A percentile compares a stretch with the other conserved stretches of the same genome.
These are phyloP conservation scores for Semnornis frantzii DNA, from an alignment of 2,113 vertebrate species.

Conservation along the genomic window DNA sequence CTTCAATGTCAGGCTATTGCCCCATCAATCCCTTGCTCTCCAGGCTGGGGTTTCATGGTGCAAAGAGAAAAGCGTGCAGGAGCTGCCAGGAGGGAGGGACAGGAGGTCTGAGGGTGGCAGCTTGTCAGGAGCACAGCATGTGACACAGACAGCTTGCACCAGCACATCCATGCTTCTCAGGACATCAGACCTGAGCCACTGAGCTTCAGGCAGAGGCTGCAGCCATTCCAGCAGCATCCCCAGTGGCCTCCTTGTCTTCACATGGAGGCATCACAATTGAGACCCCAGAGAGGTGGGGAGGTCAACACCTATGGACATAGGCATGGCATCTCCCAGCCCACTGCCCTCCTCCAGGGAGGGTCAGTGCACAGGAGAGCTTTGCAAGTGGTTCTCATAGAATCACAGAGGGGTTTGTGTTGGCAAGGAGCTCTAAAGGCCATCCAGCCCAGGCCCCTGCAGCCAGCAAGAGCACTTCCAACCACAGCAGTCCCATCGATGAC, in stretches of 20 bases:
- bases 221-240: background rate
- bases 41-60: background rate
- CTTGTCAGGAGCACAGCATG: rapidly evolving
- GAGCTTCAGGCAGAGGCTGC: background rate
- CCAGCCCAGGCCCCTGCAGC: no score
- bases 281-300: no score
- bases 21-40: background rate
- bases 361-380: background rate
- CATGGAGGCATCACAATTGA: background rate
- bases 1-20: background rate
- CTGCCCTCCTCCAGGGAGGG: background rate
- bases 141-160: background rate
- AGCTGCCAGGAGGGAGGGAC: background rate
- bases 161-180: background rate
- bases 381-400: background rate
- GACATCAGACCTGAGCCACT: rapidly evolving
- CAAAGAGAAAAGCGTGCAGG: background rate
- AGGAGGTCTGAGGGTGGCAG: background rate
- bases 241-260: background rate
- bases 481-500: no score
- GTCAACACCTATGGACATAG: rapidly evolving
- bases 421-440: no score
- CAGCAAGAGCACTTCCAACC: no score
- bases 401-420: no score
- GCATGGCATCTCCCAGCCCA: rapidly evolving